These are phyloP conservation scores for Hydrochoerus hydrochaeris DNA, from an alignment of 2,113 vertebrate species.

Conservation along the genomic window DNA sequence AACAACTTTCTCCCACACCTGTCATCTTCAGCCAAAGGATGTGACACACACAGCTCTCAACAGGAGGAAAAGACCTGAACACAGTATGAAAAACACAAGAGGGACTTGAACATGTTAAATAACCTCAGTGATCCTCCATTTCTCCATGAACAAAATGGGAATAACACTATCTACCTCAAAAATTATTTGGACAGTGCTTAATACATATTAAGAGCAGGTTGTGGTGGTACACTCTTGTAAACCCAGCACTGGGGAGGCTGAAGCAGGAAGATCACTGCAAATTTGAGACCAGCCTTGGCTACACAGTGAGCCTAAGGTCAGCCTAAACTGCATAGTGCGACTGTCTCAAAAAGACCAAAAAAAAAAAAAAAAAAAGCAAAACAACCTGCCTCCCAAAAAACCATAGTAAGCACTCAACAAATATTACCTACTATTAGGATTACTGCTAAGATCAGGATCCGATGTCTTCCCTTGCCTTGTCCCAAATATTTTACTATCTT, in stretches of 20 bases:
- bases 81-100: background rate
- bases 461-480: constrained; percentile 20
- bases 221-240: too few relatives aligned
- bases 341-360: too few relatives aligned
- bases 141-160: background rate
- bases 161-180: constrained; percentile 24
- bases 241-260: too few relatives aligned
- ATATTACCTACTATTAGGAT: constrained; percentile 25
- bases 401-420: background rate
- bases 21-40: constrained; percentile 23
- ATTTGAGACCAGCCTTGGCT: too few relatives aligned
- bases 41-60: constrained; percentile 12
- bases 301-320: too few relatives aligned
- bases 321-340: too few relatives aligned
- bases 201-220: background rate
- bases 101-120: background rate
- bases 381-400: too few relatives aligned
- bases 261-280: too few relatives aligned
- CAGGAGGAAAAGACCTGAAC: background rate
- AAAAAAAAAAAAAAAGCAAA: too few relatives aligned
- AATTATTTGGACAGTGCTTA: constrained; percentile 21
- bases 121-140: constrained; percentile 38
- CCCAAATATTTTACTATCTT: constrained; percentile 31
- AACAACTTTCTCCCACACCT: constrained; percentile 19
- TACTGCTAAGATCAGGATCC: constrained; percentile 1